These are phyloP conservation scores for Monochamus saltuarius DNA, from an alignment of 1,140 invertebrate genomes.

Conservation along the genomic window DNA sequence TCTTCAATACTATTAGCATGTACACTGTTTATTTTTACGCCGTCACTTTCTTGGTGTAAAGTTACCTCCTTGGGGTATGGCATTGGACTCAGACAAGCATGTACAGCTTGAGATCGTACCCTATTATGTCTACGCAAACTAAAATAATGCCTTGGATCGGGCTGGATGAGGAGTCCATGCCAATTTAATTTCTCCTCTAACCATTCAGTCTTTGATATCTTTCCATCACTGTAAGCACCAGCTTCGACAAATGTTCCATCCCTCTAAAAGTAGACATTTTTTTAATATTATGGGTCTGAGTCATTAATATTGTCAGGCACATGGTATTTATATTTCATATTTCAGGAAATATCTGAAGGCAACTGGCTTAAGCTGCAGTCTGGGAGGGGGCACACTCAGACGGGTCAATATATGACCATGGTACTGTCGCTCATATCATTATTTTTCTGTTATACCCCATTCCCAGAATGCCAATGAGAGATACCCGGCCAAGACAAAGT, in stretches of 20 bases:
- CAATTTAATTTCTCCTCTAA: conserved; percentile 70
- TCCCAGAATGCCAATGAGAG: too few relatives aligned
- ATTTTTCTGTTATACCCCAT: too few relatives aligned
- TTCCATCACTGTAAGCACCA: conserved; percentile 57
- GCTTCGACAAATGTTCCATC: conserved; percentile 65
- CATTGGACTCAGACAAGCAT: conserved; percentile 73
- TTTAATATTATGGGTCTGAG: not conserved
- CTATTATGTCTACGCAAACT: conserved; percentile 57
- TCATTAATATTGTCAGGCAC: not conserved
- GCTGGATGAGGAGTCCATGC: conserved; percentile 73
- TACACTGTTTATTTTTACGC: conserved; percentile 51
- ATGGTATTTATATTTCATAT: too few relatives aligned
- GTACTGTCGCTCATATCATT: too few relatives aligned
- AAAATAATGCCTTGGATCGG: conserved; percentile 70
- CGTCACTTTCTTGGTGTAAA: conserved; percentile 63
- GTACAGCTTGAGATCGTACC: conserved; percentile 61
- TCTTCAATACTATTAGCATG: conserved; percentile 56
- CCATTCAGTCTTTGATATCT: conserved; percentile 64
- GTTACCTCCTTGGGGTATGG: conserved; percentile 72
- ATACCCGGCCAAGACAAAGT: too few relatives aligned
- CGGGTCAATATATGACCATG: too few relatives aligned
- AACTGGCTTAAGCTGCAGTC: too few relatives aligned
- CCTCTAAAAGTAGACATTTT: conserved; percentile 49
- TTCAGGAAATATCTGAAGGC: too few relatives aligned
- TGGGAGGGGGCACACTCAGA: too few relatives aligned